These are phyloP conservation scores for Cottus gobio DNA, from an alignment of 2,113 vertebrate genomes.

Conservation along the genomic window DNA sequence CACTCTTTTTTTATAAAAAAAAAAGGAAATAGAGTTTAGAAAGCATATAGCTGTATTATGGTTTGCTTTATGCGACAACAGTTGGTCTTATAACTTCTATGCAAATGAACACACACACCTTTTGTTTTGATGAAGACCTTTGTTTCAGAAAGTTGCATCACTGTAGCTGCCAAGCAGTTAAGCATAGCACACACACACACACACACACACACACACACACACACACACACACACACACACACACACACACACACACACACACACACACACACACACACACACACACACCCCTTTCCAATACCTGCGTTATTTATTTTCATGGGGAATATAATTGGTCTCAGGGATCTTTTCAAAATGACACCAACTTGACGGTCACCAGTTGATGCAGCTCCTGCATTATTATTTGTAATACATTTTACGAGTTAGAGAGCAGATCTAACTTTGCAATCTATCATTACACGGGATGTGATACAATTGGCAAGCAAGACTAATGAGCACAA, in stretches of 20 bases:
- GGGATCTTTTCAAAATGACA: constrained; percentile 13
- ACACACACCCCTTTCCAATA: constrained; percentile 13
- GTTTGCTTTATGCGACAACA: constrained; percentile 20
- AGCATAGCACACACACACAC: neutral
- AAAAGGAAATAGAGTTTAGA: neutral
- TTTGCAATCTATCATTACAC: constrained; percentile 26
- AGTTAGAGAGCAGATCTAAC: constrained; percentile 12
- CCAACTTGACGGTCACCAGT: neutral
- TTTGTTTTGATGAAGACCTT: constrained; percentile 27
- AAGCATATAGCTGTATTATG: constrained; percentile 1
- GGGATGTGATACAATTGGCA: constrained; percentile 12
- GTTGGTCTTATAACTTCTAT: neutral
- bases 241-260: constrained; percentile 17
- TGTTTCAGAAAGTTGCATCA: constrained; percentile 65
- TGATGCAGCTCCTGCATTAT: neutral
- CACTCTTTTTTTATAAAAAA: neutral
- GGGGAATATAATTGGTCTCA: neutral
- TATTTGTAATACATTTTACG: neutral
- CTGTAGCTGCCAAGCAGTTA: constrained; percentile 9
- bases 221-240: constrained; percentile 12
- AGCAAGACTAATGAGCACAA: constrained; percentile 29
- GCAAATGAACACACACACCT: constrained; percentile 4
- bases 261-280: constrained; percentile 15
- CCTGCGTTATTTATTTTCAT: neutral
- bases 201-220: constrained; percentile 17